Evolutionary conservation across 2,797 vertebrate species (phyloP).

Genomic region (Clarias laeviceps): DNA sequence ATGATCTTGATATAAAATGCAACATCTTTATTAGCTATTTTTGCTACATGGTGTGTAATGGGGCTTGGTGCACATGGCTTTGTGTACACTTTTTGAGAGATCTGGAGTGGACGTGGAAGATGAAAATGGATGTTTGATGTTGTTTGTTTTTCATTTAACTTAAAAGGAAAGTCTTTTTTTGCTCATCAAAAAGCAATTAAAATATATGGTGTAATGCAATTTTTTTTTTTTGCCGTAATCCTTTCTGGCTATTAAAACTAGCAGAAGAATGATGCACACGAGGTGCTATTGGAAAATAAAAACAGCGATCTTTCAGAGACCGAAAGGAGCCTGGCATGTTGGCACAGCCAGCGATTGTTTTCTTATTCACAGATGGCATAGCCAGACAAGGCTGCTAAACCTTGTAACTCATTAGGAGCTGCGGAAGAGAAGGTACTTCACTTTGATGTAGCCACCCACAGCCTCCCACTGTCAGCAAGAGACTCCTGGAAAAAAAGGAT

Average conservation of each 20-base stretch:
- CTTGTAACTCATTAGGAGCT: conserved; percentile 80
- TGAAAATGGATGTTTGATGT: conserved; percentile 65
- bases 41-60: conserved; percentile 28
- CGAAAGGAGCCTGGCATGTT: conserved; percentile 61
- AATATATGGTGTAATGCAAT: conserved; percentile 67
- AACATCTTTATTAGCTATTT: conserved; percentile 31
- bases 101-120: conserved; percentile 52
- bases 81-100: conserved; percentile 39
- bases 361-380: conserved; percentile 75
- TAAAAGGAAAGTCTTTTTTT: conserved; percentile 52
- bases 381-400: conserved; percentile 81
- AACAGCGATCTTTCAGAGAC: conserved; percentile 65
- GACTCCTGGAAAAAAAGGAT: conserved; percentile 71
- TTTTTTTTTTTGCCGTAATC: conserved; percentile 65
- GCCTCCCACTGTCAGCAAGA: conserved; percentile 76
- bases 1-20: conserved; percentile 37
- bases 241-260: conserved; percentile 53
- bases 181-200: conserved; percentile 56
- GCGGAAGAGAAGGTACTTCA: conserved; percentile 71
- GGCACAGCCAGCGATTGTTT: conserved; percentile 65
- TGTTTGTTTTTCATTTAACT: conserved; percentile 38
- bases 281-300: conserved; percentile 62
- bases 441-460: conserved; percentile 85
- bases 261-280: conserved; percentile 53
- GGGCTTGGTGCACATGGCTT: conserved; percentile 27